Conservation (phyloP, 92 coral and sea anemone genomes). For the Actinostola sp. region DNA sequence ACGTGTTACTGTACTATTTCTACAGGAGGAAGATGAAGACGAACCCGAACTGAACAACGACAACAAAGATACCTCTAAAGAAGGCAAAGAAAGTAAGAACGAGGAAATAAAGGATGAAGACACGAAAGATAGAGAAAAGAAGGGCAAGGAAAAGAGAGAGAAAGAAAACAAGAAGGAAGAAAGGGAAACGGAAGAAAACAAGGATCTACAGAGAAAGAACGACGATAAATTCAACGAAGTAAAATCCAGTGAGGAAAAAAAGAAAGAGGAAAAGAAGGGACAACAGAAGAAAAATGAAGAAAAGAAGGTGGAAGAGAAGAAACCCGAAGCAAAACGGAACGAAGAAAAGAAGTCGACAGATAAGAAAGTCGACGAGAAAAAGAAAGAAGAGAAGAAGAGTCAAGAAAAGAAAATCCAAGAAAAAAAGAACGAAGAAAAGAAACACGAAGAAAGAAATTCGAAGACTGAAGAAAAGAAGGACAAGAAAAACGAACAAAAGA, state of each 20-base stretch:
- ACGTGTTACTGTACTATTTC: not conserved
- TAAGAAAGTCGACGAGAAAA: not conserved
- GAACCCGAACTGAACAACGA: slow-evolving; percentile 3
- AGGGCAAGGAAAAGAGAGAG: not conserved
- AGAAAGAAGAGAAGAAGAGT: slow-evolving; percentile 2
- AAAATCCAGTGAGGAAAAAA: not conserved
- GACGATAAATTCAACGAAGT: not conserved
- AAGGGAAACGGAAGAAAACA: not conserved
- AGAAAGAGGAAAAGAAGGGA: not conserved
- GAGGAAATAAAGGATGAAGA: not conserved
- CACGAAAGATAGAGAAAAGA: not conserved
- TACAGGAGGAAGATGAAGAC: slow-evolving; percentile 23
- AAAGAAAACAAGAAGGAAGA: not conserved
- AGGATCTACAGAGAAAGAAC: not conserved
- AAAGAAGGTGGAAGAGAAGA: slow-evolving; percentile 7
- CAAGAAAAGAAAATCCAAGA: not conserved
- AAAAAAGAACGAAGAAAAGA: slow-evolving; percentile 4
- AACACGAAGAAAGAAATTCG: not conserved
- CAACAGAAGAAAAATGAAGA: not conserved
- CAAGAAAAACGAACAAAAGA: not conserved
- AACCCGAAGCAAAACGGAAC: not conserved
- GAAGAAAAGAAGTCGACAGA: not conserved
- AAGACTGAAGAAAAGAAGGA: not conserved
- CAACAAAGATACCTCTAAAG: not conserved
- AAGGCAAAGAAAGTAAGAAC: slow-evolving; percentile 1